Conservation (phyloP, 2,113 vertebrate genomes). For the Rhabdornis inornatus region DNA sequence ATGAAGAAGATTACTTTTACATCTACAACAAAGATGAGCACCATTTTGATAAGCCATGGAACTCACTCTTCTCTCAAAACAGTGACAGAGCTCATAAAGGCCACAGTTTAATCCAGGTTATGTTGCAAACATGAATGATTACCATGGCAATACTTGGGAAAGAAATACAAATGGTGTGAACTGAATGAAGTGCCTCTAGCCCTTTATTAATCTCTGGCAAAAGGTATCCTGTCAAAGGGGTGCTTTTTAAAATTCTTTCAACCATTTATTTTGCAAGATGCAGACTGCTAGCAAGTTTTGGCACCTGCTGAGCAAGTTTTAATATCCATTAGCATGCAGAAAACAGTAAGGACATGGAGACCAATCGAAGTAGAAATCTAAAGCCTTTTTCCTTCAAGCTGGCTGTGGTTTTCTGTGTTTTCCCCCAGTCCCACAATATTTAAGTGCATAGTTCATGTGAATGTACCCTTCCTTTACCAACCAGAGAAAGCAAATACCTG, state of each 20-base stretch:
- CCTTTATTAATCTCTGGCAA: neutral
- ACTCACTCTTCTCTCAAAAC: neutral
- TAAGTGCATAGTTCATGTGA: neutral
- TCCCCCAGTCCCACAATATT: neutral
- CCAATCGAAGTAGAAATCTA: neutral
- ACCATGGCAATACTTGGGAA: neutral
- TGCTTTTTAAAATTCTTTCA: neutral
- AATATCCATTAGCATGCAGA: neutral
- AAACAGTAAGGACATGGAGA: neutral
- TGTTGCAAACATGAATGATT: neutral
- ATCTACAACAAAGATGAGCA: neutral
- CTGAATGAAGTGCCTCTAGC: neutral
- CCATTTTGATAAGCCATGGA: neutral
- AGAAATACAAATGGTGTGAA: neutral
- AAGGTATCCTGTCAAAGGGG: neutral
- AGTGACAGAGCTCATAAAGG: neutral
- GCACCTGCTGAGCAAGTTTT: neutral
- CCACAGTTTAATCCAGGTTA: neutral
- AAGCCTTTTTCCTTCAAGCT: neutral
- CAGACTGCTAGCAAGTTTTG: neutral
- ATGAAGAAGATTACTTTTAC: neutral
- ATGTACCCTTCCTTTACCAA: neutral
- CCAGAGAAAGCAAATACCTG: neutral
- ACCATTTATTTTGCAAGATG: neutral
- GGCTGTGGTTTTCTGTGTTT: neutral